Evolutionary conservation across 2,888 invertebrate species (phyloP), one percentile per base, ranked within the genome.

Genomic region (Lysandra coridon): DNA sequence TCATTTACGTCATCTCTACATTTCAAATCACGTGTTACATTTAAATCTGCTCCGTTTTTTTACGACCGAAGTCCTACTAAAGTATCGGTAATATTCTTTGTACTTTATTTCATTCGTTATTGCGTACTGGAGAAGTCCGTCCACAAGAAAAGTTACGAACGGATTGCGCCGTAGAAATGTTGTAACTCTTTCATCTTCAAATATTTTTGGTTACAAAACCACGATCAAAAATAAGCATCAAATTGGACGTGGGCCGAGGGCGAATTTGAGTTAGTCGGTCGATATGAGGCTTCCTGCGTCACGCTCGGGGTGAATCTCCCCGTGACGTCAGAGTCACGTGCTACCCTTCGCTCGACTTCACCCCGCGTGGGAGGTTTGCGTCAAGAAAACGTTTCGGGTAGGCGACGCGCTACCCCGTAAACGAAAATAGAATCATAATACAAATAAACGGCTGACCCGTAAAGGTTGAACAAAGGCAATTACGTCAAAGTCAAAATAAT

Each of bases 301-400:
- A 82, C 80, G 53, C 23, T 83, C 82, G 82, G 83, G 83, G 85
- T 83, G 84, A 86, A 85, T 85, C 83, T 85, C 85, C 86, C 83
- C 80, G 87, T 92, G 92, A 92, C 92, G 92, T 92, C 90, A 91
- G 79, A 57, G 73, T 79, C 82, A 81, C 75, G 82, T 80, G 74
- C 79, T 77, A 69, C 80, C 80, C 73, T 80, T 79, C 79, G 69
- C 64, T 33, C 73, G 30, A 73, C 74, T 78, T 30, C 80, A 33
- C 76, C 64, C 60, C 49, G 79, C 79, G 81, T 78, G 79, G 82
- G 82, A 40, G 79, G 74, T 23, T 75, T 75, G 44, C 79, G 79
- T 79, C 79, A 75, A 60, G 62, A 75, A 49, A 75, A 44, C 23
- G 57, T 57, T 76, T 49, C 33, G 33, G 57, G 53, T 57, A 53